Conservation (phyloP, 2,797 vertebrate genomes). For the Spondyliosoma cantharus region DNA sequence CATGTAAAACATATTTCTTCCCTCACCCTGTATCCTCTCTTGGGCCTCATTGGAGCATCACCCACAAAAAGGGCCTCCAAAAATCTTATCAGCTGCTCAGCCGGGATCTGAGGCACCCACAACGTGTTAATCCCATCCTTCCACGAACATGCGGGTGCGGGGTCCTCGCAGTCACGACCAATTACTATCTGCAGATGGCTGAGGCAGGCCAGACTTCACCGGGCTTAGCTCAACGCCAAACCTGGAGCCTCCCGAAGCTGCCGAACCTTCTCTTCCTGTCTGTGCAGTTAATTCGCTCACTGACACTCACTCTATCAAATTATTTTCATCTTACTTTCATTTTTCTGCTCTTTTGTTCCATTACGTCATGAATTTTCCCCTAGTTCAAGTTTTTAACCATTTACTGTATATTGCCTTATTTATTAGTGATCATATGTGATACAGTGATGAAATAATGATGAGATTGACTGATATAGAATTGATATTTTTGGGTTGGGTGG, state of each 20-base stretch:
- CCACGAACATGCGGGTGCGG: conserved; percentile 62
- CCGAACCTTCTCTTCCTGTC: conserved; percentile 36
- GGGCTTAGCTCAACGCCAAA: conserved; percentile 63
- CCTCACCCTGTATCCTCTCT: conserved; percentile 24
- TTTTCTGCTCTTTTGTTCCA: not conserved
- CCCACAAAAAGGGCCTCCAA: conserved; percentile 46
- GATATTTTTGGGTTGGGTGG: not conserved
- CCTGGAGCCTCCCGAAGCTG: conserved; percentile 63
- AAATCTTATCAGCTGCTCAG: conserved; percentile 78
- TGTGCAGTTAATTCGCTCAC: conserved; percentile 18
- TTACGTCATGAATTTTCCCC: not conserved
- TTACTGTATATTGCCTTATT: not conserved
- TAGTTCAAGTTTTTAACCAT: not conserved
- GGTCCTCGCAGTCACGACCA: conserved; percentile 73
- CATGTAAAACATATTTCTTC: not conserved
- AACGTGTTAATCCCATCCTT: conserved; percentile 78
- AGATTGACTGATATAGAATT: not conserved
- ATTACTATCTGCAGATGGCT: conserved; percentile 69
- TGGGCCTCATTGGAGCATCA: conserved; percentile 56
- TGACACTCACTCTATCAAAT: not conserved
- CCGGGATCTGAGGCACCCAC: conserved; percentile 54
- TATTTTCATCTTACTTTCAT: not conserved
- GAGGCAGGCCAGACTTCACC: conserved; percentile 75
- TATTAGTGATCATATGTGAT: not conserved
- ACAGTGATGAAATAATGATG: not conserved